Percentiles rank a stretch among this genome's conserved stretches.
Evolutionary conservation across 2,888 invertebrate species (phyloP).

Genomic region (Pilophorus perplexus): DNA sequence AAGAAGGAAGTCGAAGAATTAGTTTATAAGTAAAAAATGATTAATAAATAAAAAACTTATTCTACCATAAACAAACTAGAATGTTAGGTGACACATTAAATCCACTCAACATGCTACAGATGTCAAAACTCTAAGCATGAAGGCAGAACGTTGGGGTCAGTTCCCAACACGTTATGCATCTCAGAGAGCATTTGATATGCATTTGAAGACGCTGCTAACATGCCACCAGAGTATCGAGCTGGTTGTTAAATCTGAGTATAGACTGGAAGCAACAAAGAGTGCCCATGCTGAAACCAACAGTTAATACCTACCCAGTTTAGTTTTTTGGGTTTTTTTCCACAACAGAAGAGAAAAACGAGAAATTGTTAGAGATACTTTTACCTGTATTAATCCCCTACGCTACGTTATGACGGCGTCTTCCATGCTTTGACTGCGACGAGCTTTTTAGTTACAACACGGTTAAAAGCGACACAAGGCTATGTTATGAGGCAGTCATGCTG

Average conservation of each 20-base stretch:
- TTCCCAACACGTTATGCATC: constrained; percentile 29
- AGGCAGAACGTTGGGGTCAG: too few relatives aligned
- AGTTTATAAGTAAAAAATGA: too few relatives aligned
- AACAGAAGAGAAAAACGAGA: constrained; percentile 4
- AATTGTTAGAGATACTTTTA: constrained; percentile 28
- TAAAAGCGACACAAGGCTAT: constrained; percentile 19
- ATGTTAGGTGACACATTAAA: too few relatives aligned
- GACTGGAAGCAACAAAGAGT: constrained; percentile 46
- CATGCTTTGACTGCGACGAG: constrained; percentile 17
- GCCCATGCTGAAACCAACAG: constrained; percentile 44
- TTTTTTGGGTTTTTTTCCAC: constrained; percentile 8
- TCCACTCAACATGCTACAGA: too few relatives aligned
- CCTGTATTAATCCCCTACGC: constrained; percentile 4
- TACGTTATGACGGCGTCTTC: constrained; percentile 13
- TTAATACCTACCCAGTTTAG: constrained; percentile 31
- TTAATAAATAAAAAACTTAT: too few relatives aligned
- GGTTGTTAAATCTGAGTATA: constrained; percentile 41
- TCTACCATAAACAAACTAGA: too few relatives aligned
- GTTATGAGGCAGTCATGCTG: constrained; percentile 32
- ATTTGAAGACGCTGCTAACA: constrained; percentile 33
- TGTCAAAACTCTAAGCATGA: too few relatives aligned
- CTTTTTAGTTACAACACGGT: constrained; percentile 12
- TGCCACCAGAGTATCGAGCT: constrained; percentile 46
- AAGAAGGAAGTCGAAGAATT: too few relatives aligned
- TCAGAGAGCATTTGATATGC: constrained; percentile 41